phyloP scores from a whole-genome alignment of 2,113 vertebrate genomes.

The Tragelaphus scriptus region DNA sequence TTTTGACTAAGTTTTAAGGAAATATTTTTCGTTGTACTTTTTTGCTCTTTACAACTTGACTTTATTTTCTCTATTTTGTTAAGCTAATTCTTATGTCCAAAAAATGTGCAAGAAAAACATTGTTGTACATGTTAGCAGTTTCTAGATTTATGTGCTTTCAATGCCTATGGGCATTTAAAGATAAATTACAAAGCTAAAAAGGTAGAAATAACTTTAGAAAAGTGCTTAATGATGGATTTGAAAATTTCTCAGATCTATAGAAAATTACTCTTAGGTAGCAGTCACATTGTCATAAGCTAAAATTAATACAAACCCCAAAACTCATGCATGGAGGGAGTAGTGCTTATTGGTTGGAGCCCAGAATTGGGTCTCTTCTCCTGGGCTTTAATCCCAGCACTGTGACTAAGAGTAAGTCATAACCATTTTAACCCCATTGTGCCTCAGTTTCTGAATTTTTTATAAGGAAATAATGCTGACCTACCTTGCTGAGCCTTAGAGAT shows the following conservation, averaged over 20 bases:
- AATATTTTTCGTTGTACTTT: background rate
- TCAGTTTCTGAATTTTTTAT: constrained; percentile 46
- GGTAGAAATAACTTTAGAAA: constrained; percentile 49
- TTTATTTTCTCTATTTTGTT: background rate
- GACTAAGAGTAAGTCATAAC: constrained; percentile 38
- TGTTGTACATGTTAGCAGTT: background rate
- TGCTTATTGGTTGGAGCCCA: constrained; percentile 32
- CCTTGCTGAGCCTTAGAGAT: constrained; percentile 45
- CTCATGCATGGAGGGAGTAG: background rate
- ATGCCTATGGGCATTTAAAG: constrained; percentile 26
- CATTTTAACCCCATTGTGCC: constrained; percentile 49
- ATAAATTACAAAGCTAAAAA: constrained; percentile 57
- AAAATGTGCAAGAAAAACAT: background rate
- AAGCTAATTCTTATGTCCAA: background rate
- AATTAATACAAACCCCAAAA: constrained; percentile 61
- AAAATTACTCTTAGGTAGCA: constrained; percentile 46
- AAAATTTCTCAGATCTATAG: constrained; percentile 33
- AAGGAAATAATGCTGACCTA: constrained; percentile 46
- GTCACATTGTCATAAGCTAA: constrained; percentile 33
- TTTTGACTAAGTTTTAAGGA: background rate
- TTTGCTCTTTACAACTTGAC: background rate
- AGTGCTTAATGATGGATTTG: constrained; percentile 47
- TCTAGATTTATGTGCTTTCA: background rate
- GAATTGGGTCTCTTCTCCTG: constrained; percentile 50
- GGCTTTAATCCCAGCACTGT: constrained; percentile 39